Evolutionary conservation across 1,140 invertebrate species (phyloP).

Genomic region (Sarcophaga peregrina): DNA sequence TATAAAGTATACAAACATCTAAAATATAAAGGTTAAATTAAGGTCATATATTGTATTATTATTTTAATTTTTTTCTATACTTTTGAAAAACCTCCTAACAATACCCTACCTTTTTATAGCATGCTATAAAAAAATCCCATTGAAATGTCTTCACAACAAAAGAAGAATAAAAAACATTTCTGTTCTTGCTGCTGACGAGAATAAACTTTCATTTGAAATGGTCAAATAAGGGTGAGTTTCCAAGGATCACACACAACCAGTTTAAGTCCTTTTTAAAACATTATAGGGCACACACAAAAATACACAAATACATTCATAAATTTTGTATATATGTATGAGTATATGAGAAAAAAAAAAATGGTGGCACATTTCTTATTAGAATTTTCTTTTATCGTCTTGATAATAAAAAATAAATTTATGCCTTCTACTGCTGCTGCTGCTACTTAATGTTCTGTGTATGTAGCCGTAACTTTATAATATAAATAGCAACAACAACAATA

Average conservation of each 20-base stretch:
- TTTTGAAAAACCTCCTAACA: not conserved
- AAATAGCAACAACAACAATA: too few species aligned
- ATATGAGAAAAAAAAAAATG: not conserved
- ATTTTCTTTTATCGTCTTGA: conserved; percentile 22
- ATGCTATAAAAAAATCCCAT: conserved; percentile 28
- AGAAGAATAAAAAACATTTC: not conserved
- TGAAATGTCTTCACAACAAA: not conserved
- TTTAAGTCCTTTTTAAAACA: not conserved
- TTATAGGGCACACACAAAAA: not conserved
- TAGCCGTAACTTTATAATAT: too few species aligned
- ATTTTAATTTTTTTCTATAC: not conserved
- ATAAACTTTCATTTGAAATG: not conserved
- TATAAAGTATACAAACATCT: not conserved
- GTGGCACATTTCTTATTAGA: conserved; percentile 20
- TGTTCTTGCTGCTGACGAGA: not conserved
- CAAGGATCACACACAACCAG: not conserved
- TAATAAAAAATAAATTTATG: not conserved
- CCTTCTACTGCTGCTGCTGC: not conserved
- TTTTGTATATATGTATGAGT: not conserved
- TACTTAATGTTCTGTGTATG: too few species aligned
- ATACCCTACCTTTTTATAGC: conserved; percentile 6
- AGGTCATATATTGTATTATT: conserved; percentile 15
- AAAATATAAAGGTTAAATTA: conserved; percentile 22
- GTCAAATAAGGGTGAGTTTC: not conserved
- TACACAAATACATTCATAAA: not conserved